Percentiles rank a stretch among this genome's conserved stretches.
Conservation (phyloP, 2,888 invertebrate genomes). For the Phortica okadai region DNA sequence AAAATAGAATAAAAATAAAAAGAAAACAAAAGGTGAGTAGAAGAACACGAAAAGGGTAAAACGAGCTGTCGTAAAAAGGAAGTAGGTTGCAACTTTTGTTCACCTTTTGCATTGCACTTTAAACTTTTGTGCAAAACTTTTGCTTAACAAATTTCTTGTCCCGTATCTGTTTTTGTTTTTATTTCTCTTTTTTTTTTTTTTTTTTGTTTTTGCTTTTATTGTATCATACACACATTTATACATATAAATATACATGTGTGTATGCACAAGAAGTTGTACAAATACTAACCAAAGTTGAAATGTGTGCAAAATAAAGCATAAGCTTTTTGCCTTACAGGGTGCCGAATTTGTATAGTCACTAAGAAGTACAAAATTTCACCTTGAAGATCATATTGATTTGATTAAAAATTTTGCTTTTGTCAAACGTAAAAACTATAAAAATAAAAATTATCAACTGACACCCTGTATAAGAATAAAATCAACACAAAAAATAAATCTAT, state of each 20-base stretch:
- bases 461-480: neutral
- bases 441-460: neutral
- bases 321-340: neutral
- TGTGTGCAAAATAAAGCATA: neutral
- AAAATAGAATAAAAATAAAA: neutral
- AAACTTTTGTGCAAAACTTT: slow-evolving; percentile 37
- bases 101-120: slow-evolving; percentile 38
- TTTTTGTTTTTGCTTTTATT: neutral
- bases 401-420: too few relatives aligned
- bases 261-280: slow-evolving; percentile 4
- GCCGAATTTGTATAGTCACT: neutral
- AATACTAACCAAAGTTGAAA: neutral
- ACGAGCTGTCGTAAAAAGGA: slow-evolving; percentile 13
- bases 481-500: too few relatives aligned
- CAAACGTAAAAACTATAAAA: too few relatives aligned
- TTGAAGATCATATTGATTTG: too few relatives aligned
- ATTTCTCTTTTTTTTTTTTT: neutral
- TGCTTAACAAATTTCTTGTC: slow-evolving; percentile 12
- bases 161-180: slow-evolving; percentile 7
- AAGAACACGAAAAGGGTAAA: slow-evolving; percentile 22
- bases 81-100: slow-evolving; percentile 34
- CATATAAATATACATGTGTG: neutral
- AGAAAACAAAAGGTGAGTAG: neutral
- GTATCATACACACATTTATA: slow-evolving; percentile 5
- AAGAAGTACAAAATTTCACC: too few relatives aligned